Evolutionary conservation across 2,888 invertebrate genomes (phyloP), one percentile per base, ranked within the genome.

Genomic region (Dione juno): DNA sequence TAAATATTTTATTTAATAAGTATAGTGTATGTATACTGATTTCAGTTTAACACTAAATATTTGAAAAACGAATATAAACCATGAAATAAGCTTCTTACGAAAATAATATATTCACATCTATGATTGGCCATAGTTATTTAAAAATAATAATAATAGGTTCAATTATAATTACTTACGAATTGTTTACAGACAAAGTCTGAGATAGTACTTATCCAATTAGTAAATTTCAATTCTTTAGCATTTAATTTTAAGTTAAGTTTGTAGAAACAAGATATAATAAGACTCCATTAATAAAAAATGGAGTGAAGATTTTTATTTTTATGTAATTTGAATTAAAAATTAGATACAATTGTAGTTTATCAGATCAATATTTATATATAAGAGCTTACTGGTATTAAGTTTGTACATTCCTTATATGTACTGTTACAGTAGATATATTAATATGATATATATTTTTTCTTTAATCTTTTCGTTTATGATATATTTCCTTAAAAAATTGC

Each of bases 341-440:
- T 40, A 52, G 37, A 37, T 3, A 35, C n/a, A 45, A 45, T 43
- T 45, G 35, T 45, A 43, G 45, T 45, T 61, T 45, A 35, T 61
- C 61, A 61, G 28, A 61, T 61, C n/a, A 43, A 61, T n/a, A 35
- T 48, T 13, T 61, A 63, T 48, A 43, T 66, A 35, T 37, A 57
- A 40, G 52, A 53, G 48, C 37, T 48, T 69, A 35, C 59, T 50
- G 61, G 69, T 77, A 77, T 84, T 87, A 87, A 86, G 84, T 89
- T 88, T 86, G 83, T 88, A 90, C 90, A 90, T 90, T 90, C 90
- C 90, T 88, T 28, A 35, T 11, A 65, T 64, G 52, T 67, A 61
- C 61, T 16, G 28, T 35, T 61, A 52, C n/a, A 52, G 8, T 59
- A 61, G 28, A 16, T 61, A 16, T 52, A 53, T 61, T 16, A 45